A percentile compares a stretch with the other conserved stretches of the same genome.
Conservation (phyloP, 2,113 vertebrate genomes). For the Heliornis fulica region DNA sequence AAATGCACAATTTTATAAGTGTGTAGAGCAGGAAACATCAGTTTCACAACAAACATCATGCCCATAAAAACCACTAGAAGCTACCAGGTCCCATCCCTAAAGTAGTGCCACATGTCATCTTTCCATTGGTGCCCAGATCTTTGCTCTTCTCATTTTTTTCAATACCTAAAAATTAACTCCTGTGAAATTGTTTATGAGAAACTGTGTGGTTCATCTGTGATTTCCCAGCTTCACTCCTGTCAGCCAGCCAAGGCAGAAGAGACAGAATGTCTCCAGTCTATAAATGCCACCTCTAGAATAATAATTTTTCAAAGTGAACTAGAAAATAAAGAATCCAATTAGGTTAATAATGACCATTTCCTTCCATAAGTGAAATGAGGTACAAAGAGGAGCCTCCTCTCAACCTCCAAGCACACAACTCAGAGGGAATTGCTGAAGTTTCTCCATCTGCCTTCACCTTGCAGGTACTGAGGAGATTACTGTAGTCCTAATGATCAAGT, state of each 20-base stretch:
- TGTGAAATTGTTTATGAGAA: neutral
- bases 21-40: neutral
- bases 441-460: neutral
- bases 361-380: neutral
- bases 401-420: neutral
- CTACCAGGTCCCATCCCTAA: neutral
- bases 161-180: neutral
- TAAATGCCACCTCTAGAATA: neutral
- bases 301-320: neutral
- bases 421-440: neutral
- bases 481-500: neutral
- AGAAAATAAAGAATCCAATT: neutral
- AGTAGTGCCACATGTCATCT: neutral
- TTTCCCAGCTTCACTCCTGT: neutral
- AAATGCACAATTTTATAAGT: neutral
- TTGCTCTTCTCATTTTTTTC: neutral
- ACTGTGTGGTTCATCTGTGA: neutral
- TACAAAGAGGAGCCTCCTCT: neutral
- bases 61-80: neutral
- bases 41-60: too few species aligned
- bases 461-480: neutral
- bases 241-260: neutral
- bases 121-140: neutral
- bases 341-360: neutral
- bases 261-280: neutral